phyloP scores from a whole-genome alignment of 2,797 vertebrate genomes.

The Phyllotis vaccarum region DNA sequence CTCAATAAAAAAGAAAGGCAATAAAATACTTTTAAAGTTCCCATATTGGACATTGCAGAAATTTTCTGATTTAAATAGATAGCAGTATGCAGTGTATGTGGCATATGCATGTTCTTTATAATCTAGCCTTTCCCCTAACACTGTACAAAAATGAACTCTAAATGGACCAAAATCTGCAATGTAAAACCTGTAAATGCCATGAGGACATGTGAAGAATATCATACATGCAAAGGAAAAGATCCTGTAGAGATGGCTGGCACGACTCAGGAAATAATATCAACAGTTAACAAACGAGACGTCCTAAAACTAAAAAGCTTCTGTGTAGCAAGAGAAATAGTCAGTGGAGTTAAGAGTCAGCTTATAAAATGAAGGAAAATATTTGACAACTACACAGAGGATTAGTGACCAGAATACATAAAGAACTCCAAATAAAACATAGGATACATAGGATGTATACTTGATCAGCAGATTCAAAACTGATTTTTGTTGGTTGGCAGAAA shows the following conservation, averaged over 20 bases:
- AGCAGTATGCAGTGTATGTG: not conserved
- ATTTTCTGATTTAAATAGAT: not conserved
- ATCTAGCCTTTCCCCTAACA: not conserved
- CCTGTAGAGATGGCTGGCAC: not conserved
- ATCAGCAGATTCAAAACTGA: slow-evolving; percentile 45
- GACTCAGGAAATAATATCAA: not conserved
- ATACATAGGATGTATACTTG: slow-evolving; percentile 8
- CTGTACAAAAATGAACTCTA: not conserved
- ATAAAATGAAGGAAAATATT: not conserved
- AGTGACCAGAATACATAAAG: not conserved
- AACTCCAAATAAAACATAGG: not conserved
- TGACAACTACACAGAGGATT: not conserved
- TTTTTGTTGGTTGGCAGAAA: slow-evolving; percentile 4
- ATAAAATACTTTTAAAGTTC: not conserved
- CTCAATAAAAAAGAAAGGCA: not conserved
- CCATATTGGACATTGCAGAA: slow-evolving; percentile 7
- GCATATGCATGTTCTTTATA: not conserved
- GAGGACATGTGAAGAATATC: not conserved
- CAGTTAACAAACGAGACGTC: not conserved
- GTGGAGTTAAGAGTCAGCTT: not conserved
- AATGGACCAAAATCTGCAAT: not conserved
- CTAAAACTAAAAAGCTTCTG: not conserved
- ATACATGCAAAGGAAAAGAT: not conserved
- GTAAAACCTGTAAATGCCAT: not conserved
- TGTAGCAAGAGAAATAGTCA: not conserved